These are phyloP conservation scores for Patagioenas fasciata DNA, from an alignment of 2,113 vertebrate species.

Conservation along the genomic window DNA sequence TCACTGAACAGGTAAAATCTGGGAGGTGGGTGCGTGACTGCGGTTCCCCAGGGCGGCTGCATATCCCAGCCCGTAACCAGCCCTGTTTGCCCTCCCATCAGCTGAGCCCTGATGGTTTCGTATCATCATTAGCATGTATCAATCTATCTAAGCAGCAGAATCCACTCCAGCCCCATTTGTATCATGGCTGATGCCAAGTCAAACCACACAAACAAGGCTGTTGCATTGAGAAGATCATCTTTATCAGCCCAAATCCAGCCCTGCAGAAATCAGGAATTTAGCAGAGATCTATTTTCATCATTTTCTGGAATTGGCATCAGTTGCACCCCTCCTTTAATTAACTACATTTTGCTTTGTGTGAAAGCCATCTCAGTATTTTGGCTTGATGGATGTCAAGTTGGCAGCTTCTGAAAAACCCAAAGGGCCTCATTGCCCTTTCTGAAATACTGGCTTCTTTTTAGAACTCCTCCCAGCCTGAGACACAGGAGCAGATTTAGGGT, in stretches of 20 bases:
- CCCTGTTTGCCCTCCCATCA: not conserved
- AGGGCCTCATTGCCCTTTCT: not conserved
- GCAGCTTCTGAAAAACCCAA: not conserved
- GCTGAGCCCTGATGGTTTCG: not conserved
- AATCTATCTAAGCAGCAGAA: not conserved
- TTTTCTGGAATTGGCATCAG: constrained; percentile 9
- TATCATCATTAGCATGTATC: not conserved
- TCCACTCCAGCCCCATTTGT: not conserved
- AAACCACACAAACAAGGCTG: not conserved
- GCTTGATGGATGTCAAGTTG: constrained; percentile 22
- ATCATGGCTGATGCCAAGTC: not conserved
- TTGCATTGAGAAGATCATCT: not conserved
- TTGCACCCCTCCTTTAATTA: constrained; percentile 34
- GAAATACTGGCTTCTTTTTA: not conserved
- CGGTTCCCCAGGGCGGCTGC: not conserved
- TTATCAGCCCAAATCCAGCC: not conserved
- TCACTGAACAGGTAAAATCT: not conserved
- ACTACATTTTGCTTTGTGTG: not conserved
- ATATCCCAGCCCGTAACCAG: not conserved
- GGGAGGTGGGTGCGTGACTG: rapidly evolving
- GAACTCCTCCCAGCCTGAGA: not conserved
- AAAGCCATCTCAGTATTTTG: constrained; percentile 7
- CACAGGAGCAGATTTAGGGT: not conserved
- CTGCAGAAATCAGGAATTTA: not conserved
- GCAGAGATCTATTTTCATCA: constrained; percentile 15